Evolutionary conservation across 2,113 vertebrate species (phyloP).

Genomic region (Triplophysa rosa): DNA sequence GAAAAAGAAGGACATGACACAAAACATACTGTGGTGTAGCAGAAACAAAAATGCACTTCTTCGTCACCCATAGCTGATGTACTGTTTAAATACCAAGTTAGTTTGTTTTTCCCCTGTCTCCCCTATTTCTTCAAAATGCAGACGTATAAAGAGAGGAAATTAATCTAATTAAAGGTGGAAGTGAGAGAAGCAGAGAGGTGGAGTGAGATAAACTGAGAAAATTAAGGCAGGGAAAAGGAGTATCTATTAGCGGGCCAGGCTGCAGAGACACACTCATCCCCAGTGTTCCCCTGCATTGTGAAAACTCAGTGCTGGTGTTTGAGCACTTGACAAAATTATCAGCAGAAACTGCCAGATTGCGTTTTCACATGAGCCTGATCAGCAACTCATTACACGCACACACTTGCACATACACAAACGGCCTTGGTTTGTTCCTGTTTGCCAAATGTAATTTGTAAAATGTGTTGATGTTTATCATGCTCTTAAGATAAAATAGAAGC

Average conservation of each 20-base stretch:
- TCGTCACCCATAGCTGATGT: neutral
- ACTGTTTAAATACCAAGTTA: neutral
- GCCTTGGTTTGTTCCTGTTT: conserved; percentile 46
- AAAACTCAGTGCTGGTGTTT: conserved; percentile 68
- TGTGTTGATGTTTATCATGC: conserved; percentile 52
- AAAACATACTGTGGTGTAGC: neutral
- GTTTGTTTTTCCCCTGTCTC: conserved; percentile 1
- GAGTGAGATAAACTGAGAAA: conserved; percentile 54
- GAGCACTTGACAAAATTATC: conserved; percentile 76
- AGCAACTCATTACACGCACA: conserved; percentile 67
- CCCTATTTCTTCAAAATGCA: conserved; percentile 17
- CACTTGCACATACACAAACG: conserved; percentile 42
- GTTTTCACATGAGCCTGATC: conserved; percentile 73
- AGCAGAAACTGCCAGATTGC: conserved; percentile 76
- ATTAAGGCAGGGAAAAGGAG: conserved; percentile 50
- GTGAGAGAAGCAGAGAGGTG: conserved; percentile 43
- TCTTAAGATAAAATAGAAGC: conserved; percentile 43
- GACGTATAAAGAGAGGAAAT: neutral
- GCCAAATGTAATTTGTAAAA: conserved; percentile 52
- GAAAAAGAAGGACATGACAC: neutral
- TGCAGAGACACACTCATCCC: neutral
- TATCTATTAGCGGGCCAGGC: conserved; percentile 34
- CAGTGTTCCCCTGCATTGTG: conserved; percentile 52
- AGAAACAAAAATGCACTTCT: neutral
- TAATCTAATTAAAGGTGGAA: conserved; percentile 25